Evolutionary conservation across 2,797 vertebrate genomes (phyloP).

Genomic region (Hypotaenidia philippensis): DNA sequence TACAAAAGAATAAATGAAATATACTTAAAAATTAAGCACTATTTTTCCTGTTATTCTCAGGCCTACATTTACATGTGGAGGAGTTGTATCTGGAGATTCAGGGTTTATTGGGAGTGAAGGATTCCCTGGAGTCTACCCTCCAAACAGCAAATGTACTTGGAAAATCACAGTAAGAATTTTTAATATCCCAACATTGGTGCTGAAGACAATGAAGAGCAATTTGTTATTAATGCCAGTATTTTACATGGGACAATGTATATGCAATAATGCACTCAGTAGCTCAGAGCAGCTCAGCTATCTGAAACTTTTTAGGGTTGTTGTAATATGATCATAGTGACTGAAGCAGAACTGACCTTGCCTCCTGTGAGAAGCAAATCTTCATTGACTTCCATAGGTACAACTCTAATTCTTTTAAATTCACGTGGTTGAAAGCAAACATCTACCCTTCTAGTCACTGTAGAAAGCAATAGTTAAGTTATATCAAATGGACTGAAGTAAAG

Average conservation of each 20-base stretch:
- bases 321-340: background rate
- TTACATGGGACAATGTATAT: background rate
- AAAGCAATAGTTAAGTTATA: background rate
- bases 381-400: background rate
- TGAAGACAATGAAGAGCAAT: constrained; percentile 18
- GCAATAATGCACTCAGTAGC: constrained; percentile 11
- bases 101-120: constrained; percentile 97
- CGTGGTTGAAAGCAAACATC: background rate
- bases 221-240: background rate
- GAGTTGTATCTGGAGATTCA: constrained; percentile 91
- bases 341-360: background rate
- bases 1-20: background rate
- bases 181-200: constrained; percentile 25
- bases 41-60: constrained; percentile 73
- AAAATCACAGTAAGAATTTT: constrained; percentile 93
- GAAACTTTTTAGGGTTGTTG: background rate
- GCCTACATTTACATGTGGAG: constrained; percentile 91
- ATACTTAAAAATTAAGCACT: background rate
- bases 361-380: background rate
- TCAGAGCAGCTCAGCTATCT: constrained; percentile 3
- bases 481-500: background rate
- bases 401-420: background rate
- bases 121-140: constrained; percentile 97
- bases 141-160: constrained; percentile 98
- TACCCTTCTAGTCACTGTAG: background rate